Percentiles rank a stretch among this genome's conserved stretches.
Evolutionary conservation across 2,888 invertebrate genomes (phyloP).

Genomic region (Drosophila subquinaria): DNA sequence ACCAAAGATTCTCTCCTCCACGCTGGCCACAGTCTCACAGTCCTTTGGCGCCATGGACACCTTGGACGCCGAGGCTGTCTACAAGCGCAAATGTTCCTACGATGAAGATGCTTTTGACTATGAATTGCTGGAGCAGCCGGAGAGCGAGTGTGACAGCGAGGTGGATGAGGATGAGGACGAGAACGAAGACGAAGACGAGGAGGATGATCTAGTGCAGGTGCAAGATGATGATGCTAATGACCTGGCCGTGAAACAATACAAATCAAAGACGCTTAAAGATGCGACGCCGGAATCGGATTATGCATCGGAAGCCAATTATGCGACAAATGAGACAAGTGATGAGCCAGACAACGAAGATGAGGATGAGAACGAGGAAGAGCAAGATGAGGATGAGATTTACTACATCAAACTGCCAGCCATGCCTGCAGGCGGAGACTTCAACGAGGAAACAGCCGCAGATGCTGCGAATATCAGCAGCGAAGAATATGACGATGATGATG

Average conservation of each 20-base stretch:
- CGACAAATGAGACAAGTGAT: conserved; percentile 59
- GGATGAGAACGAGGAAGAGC: conserved; percentile 34
- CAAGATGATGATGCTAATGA: conserved; percentile 39
- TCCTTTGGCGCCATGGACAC: conserved; percentile 81
- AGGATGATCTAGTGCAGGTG: conserved; percentile 46
- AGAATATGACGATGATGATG: conserved; percentile 23
- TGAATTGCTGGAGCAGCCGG: conserved; percentile 71
- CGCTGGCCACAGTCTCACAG: conserved; percentile 84
- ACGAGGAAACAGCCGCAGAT: conserved; percentile 6
- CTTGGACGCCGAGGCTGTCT: conserved; percentile 37
- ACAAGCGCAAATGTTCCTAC: conserved; percentile 77
- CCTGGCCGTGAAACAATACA: conserved; percentile 29
- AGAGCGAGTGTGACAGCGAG: conserved; percentile 22
- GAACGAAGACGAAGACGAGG: conserved; percentile 15
- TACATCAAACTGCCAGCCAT: conserved; percentile 63
- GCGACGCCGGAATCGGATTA: conserved; percentile 84
- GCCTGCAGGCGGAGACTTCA: conserved; percentile 14
- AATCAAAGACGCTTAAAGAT: conserved; percentile 70
- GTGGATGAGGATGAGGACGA: conserved; percentile 15
- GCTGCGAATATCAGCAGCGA: conserved; percentile 17
- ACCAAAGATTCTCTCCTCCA: conserved; percentile 84
- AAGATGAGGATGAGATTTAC: conserved; percentile 45
- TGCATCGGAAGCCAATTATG: conserved; percentile 83
- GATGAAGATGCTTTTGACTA: conserved; percentile 81
- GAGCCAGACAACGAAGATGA: conserved; percentile 47